Percentiles rank a stretch among this genome's conserved stretches.
phyloP scores from a whole-genome alignment of 2,888 invertebrate genomes.

The Stenurella melanura region DNA sequence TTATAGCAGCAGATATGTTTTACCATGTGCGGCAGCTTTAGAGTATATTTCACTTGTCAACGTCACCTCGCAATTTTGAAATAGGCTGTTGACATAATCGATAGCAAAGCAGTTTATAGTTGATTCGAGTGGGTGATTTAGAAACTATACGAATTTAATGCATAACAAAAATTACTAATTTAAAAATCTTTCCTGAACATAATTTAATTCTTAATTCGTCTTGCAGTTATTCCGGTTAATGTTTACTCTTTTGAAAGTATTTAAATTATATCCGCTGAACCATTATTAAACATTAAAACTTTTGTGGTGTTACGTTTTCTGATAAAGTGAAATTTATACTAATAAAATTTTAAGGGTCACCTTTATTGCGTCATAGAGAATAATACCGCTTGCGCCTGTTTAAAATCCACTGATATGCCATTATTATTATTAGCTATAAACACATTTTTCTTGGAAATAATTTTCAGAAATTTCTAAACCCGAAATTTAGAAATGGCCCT shows the following conservation, averaged over 20 bases:
- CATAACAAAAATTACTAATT: slow-evolving; percentile 39
- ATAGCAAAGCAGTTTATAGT: slow-evolving; percentile 37
- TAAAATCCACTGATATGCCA: neutral
- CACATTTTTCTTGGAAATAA: slow-evolving; percentile 1
- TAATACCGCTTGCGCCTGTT: slow-evolving; percentile 18
- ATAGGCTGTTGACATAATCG: slow-evolving; percentile 45
- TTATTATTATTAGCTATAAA: slow-evolving; percentile 2
- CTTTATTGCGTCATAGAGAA: slow-evolving; percentile 32
- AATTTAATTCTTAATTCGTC: slow-evolving; percentile 38
- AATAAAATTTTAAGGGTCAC: slow-evolving; percentile 35
- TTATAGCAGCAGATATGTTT: neutral
- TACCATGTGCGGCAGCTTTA: slow-evolving; percentile 28
- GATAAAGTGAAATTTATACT: slow-evolving; percentile 39
- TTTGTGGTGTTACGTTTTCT: slow-evolving; percentile 34
- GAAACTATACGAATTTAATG: slow-evolving; percentile 41
- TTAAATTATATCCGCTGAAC: slow-evolving; percentile 30
- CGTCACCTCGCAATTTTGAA: slow-evolving; percentile 42
- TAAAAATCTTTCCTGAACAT: slow-evolving; percentile 34
- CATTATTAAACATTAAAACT: slow-evolving; percentile 34
- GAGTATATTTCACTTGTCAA: slow-evolving; percentile 31
- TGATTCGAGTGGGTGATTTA: slow-evolving; percentile 46
- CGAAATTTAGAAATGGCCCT: neutral
- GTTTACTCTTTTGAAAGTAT: slow-evolving; percentile 35
- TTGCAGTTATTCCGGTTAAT: slow-evolving; percentile 32
- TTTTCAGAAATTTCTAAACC: neutral